Conservation (phyloP, 2,113 vertebrate species). For the Poecile atricapillus region DNA sequence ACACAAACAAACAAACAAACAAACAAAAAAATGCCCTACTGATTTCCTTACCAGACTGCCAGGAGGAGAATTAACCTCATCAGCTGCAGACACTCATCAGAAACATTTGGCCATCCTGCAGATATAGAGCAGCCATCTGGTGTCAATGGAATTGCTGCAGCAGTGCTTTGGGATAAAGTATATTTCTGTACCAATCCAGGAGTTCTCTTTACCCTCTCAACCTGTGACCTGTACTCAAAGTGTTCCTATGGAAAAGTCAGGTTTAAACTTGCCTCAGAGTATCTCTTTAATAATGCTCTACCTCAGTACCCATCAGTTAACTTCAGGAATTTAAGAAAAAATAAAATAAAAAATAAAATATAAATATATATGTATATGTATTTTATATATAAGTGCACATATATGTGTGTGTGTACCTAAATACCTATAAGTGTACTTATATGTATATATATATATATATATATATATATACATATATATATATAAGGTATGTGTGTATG, state of each 20-base stretch:
- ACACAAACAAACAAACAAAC: background rate
- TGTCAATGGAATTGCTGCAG: background rate
- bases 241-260: background rate
- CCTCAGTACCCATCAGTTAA: rapidly evolving
- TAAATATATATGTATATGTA: too few relatives aligned
- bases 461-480: too few relatives aligned
- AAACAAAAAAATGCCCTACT: rapidly evolving
- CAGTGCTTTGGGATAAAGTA: background rate
- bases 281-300: background rate
- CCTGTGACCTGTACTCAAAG: background rate
- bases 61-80: background rate
- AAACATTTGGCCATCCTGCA: background rate
- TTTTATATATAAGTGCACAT: background rate
- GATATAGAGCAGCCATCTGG: background rate
- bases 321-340: background rate
- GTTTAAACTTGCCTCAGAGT: background rate
- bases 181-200: background rate
- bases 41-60: background rate
- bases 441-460: too few relatives aligned
- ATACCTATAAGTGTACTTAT: background rate
- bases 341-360: background rate
- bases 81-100: background rate
- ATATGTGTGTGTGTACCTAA: rapidly evolving
- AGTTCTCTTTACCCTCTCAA: background rate
- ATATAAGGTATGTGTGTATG: too few relatives aligned